Evolutionary conservation across 2,888 invertebrate species (phyloP), one percentile per base, ranked within the genome.

Genomic region (Epistrophe grossulariae): DNA sequence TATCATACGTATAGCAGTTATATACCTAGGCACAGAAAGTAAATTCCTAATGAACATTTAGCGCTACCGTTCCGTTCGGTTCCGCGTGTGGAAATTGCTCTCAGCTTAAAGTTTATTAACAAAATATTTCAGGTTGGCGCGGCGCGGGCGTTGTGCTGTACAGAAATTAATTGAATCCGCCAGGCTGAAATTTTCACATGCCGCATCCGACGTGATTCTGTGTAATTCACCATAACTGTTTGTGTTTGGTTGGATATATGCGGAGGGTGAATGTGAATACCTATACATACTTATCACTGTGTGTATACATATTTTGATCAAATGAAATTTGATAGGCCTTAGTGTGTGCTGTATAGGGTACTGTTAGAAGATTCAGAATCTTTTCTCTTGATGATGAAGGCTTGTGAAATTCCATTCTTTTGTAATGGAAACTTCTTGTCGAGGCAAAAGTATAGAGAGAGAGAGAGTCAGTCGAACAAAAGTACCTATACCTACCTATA

Each of bases 91-190:
- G 43, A 72, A 71, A 80, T 76, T 80, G 60, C 77, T 66, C 55
- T 72, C 60, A 77, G 70, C 40, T 66, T 77, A 17, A 40, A 77
- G 68, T 80, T 84, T 77, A 72, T 80, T 68, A 84, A 77, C 80
- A 72, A 80, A 84, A 84, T 84, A 84, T 72, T 73, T 85, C 72
- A 73, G 70, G 74, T 64, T 70, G n/a, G 55, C 28, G 15, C 43
- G 43, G n/a, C 40, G 4, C 3, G 0, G 11, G 11, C 11, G 11
- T 9, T 43, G 13, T 7, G 31, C 35, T 74, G 57, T 70, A 71
- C 62, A 71, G 74, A 85, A 82, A 85, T 82, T 85, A 85, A 85
- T 85, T 82, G 85, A 85, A 85, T 82, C 74, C 74, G 52, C n/a
- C 70, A 71, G 73, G 64, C 43, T 31, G 62, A 60, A 60, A 79